Evolutionary conservation across 1,140 invertebrate species (phyloP).

Genomic region (Condylostylus longicornis): DNA sequence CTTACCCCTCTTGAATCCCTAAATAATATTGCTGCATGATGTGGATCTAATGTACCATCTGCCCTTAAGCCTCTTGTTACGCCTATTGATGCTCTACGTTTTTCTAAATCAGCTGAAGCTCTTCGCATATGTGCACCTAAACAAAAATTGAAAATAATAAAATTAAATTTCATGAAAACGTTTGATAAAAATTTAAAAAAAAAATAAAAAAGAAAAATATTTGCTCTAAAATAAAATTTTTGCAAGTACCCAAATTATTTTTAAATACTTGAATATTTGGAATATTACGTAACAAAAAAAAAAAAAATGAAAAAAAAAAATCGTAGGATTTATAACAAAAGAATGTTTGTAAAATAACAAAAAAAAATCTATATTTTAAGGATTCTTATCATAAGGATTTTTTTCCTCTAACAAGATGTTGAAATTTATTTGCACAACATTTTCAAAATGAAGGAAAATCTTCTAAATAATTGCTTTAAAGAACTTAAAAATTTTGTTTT

Average conservation of each 20-base stretch:
- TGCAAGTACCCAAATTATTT: conserved; percentile 26
- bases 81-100: conserved; percentile 55
- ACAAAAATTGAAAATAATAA: neutral
- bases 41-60: conserved; percentile 51
- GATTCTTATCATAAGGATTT: too few species aligned
- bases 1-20: conserved; percentile 78
- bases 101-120: conserved; percentile 56
- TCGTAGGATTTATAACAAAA: too few species aligned
- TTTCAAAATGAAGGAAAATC: too few species aligned
- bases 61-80: conserved; percentile 35
- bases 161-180: neutral
- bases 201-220: neutral
- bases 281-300: too few species aligned
- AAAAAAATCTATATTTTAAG: too few species aligned
- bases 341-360: too few species aligned
- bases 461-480: too few species aligned
- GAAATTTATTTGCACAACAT: too few species aligned
- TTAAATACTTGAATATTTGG: too few species aligned
- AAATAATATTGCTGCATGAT: conserved; percentile 76
- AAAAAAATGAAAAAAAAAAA: too few species aligned
- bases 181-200: neutral
- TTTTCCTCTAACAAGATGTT: too few species aligned
- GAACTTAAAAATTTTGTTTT: too few species aligned
- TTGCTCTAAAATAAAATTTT: conserved; percentile 4
- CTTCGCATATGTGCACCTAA: conserved; percentile 56